Percentiles rank a stretch among this genome's conserved stretches.
phyloP scores from a whole-genome alignment of 53 echinoderm and acorn worm species.

The Antedon mediterranea region DNA sequence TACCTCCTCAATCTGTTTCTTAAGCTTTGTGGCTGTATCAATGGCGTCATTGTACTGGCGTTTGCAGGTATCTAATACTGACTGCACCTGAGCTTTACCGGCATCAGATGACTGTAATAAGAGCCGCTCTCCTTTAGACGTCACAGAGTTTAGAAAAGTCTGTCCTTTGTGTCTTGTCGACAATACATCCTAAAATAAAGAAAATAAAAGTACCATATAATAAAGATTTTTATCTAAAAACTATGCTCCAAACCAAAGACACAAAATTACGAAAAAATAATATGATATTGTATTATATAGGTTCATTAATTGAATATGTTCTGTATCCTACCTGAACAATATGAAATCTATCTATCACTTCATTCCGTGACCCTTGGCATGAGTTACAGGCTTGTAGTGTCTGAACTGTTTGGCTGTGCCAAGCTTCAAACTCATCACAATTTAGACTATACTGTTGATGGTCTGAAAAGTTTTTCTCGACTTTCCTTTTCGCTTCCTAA shows the following conservation, averaged over 20 bases:
- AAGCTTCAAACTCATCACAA: not conserved
- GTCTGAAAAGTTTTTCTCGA: not conserved
- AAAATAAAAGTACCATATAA: not conserved
- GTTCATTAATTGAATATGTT: too few species aligned
- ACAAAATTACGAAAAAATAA: too few species aligned
- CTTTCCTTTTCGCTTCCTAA: not conserved
- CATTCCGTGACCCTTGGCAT: not conserved
- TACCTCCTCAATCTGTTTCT: constrained; percentile 1
- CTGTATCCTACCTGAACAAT: not conserved
- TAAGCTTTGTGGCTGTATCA: not conserved
- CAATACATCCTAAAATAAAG: not conserved
- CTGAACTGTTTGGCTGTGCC: not conserved
- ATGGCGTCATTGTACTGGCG: not conserved
- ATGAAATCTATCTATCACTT: not conserved
- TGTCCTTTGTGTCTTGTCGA: constrained; percentile 21
- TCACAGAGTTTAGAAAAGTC: constrained; percentile 44
- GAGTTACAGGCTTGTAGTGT: not conserved
- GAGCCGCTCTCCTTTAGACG: constrained; percentile 57
- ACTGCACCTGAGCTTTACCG: constrained; percentile 36
- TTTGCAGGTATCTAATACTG: constrained; percentile 9
- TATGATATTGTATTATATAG: too few species aligned
- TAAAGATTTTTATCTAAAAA: too few species aligned
- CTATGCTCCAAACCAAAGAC: too few species aligned
- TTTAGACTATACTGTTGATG: not conserved
- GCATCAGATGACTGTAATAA: constrained; percentile 31